Evolutionary conservation across 2,113 vertebrate genomes (phyloP), one percentile per base, ranked within the genome.

Genomic region (Trematocara unimaculatum): DNA sequence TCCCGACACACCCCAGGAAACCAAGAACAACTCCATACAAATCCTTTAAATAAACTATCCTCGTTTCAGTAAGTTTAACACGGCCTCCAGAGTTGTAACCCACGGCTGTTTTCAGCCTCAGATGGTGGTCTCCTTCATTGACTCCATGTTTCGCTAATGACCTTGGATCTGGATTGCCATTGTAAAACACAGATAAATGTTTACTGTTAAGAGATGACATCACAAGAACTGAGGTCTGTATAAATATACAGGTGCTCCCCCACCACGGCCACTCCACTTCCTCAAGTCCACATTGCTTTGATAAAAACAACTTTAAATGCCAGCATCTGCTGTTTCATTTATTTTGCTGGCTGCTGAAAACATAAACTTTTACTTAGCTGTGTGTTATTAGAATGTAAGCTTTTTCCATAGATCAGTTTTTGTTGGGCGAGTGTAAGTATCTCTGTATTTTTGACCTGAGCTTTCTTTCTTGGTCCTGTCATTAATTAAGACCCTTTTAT

Each of bases 321-420:
- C 83, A 77, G 86, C 45, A 77, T 91, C 82, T 91, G 84, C 83
- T 86, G 84, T 91, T 87, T 87, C 88, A 93, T 95, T 96, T 96
- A 96, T 96, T 96, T 96, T 87, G 93, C 89, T 83, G 94, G 86
- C 82, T 4, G 49, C 83, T 96, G 89, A 94, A 91, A 94, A 96
- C 87, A 96, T 95, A 95, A 96, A 96, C 95, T 94, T 92, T 94
- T 92, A 92, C 91, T 94, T 94, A 95, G 88, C 89, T 83, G 82
- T 87, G 89, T 93, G 93, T 94, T 94, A 90, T 95, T 95, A 93
- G 92, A 94, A 85, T 85, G 78, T 93, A 88, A 92, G 85, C 56
- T 64, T 86, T 94, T 93, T 92, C 81, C 84, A 80, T 62, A 14
- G 78, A 83, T 55, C 31, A 45, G 53, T 29, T 55, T 62, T 74